A percentile compares a stretch with the other conserved stretches of the same genome.
Conservation (phyloP, 2,888 invertebrate species). For the Patella ulyssiponensis region DNA sequence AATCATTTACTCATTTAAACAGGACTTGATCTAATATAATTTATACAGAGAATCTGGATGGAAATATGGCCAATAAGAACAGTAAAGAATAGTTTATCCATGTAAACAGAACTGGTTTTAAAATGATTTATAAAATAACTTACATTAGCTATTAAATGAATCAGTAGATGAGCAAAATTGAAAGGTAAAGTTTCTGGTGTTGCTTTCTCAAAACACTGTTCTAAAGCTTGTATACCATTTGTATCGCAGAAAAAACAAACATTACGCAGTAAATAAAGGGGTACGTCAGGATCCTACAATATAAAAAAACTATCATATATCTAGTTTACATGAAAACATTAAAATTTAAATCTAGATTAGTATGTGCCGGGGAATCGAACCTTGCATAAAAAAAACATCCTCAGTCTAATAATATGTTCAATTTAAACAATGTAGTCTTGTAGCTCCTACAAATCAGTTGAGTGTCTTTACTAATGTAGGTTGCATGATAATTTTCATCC, state of each 20-base stretch:
- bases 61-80: neutral
- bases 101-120: neutral
- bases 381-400: no score
- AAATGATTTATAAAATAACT: conserved; percentile 40
- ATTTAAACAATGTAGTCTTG: no score
- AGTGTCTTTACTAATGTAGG: no score
- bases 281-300: conserved; percentile 88
- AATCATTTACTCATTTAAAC: no score
- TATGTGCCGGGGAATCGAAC: no score
- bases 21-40: neutral
- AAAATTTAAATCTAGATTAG: no score
- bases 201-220: conserved; percentile 85
- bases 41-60: neutral
- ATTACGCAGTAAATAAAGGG: conserved; percentile 89
- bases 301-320: neutral
- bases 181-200: conserved; percentile 84
- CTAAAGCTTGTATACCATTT: conserved; percentile 90
- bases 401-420: no score
- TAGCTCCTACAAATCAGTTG: no score
- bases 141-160: conserved; percentile 89
- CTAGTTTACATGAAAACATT: no score
- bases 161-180: conserved; percentile 91
- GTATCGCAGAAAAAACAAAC: conserved; percentile 94
- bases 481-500: no score
- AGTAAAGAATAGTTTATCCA: neutral